Evolutionary conservation across 2,113 vertebrate genomes (phyloP).

Genomic region (Gymnorhina tibicen): DNA sequence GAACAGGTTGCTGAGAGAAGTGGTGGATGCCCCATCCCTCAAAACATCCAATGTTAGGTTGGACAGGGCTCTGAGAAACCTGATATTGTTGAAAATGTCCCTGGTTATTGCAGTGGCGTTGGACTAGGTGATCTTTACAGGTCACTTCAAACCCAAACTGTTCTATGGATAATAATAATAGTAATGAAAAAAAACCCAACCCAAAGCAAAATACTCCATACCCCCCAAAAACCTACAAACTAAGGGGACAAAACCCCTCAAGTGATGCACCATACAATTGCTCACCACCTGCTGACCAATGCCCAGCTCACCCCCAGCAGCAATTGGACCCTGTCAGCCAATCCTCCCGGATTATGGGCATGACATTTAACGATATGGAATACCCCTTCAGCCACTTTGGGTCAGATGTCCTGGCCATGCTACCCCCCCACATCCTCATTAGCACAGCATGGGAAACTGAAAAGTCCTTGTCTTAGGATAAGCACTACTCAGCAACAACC

Average conservation of each 20-base stretch:
- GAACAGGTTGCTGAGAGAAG: not conserved
- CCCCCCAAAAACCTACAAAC: not conserved
- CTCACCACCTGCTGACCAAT: not conserved
- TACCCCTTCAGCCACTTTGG: not conserved
- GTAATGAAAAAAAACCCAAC: not conserved
- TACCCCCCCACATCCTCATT: not conserved
- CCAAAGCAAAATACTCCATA: not conserved
- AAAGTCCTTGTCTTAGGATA: not conserved
- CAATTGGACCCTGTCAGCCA: not conserved
- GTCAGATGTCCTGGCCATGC: not conserved
- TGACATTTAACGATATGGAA: not conserved
- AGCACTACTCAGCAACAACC: not conserved
- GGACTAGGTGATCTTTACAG: not conserved
- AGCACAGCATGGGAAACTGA: not conserved
- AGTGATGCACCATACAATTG: not conserved
- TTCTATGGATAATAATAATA: not conserved
- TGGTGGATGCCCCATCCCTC: not conserved
- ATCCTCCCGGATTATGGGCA: not conserved
- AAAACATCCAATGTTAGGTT: not conserved
- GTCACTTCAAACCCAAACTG: not conserved
- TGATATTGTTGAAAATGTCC: not conserved
- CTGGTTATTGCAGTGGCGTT: not conserved
- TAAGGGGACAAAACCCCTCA: not conserved
- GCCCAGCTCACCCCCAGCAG: not conserved
- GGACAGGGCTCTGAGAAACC: not conserved